Conservation (phyloP, 2,888 invertebrate species). For the Germaria angustata region DNA sequence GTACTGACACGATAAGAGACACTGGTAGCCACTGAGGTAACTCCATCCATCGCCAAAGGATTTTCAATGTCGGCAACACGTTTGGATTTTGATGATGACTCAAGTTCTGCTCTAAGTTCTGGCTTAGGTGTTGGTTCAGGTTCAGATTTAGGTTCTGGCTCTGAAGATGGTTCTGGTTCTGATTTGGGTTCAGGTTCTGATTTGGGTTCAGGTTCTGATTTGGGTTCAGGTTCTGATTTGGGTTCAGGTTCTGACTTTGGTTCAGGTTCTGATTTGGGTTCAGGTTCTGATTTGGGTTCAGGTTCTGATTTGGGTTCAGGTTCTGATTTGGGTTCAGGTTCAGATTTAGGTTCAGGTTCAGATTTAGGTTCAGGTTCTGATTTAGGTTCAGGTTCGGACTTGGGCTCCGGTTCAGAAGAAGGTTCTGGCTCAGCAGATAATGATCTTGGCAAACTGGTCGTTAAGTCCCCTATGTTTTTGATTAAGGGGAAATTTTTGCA, state of each 20-base stretch:
- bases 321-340: no score
- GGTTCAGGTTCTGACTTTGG: conserved; percentile 79
- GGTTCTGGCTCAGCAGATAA: conserved; percentile 78
- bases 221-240: conserved; percentile 78
- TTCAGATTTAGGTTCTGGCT: conserved; percentile 79
- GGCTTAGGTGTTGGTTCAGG: conserved; percentile 80
- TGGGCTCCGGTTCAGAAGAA: conserved; percentile 79
- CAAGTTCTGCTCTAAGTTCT: conserved; percentile 79
- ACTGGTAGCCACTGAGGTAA: conserved; percentile 87
- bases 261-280: conserved; percentile 80
- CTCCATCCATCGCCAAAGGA: conserved; percentile 82
- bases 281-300: conserved; percentile 75
- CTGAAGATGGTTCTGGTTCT: conserved; percentile 75
- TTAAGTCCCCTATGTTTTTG: conserved; percentile 78
- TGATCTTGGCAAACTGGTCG: conserved; percentile 75
- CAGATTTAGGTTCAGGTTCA: conserved; percentile 77
- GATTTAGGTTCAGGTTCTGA: conserved; percentile 79
- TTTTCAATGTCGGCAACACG: conserved; percentile 82
- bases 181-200: conserved; percentile 73
- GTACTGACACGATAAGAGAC: conserved; percentile 89
- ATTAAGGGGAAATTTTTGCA: conserved; percentile 91
- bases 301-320: conserved; percentile 78
- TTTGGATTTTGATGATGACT: conserved; percentile 81
- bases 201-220: conserved; percentile 78
- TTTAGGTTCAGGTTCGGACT: conserved; percentile 80